Base-by-base conservation (phyloP, 2,797 vertebrate species). In the Danio aesculapii region DNA sequence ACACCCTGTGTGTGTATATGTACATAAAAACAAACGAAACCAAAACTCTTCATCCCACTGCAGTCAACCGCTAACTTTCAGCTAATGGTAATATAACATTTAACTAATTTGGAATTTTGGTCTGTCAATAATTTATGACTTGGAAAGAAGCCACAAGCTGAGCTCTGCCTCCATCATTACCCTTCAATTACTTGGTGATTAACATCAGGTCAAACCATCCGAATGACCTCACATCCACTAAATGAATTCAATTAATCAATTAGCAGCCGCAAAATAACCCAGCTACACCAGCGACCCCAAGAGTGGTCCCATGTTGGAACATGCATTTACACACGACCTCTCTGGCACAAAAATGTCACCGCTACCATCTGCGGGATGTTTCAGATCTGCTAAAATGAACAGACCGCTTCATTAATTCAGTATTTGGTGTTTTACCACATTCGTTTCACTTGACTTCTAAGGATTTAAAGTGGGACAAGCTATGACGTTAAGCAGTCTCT, bases 191-290 rank as follows among this genome's bases (percentile, higher is more conserved):
- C 82, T 2, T 70, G 84, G 86, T 92, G 92, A 94, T 93, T 93
- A 93, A 92, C 81, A 84, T 53, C 49, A 57, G 89, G 90, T 90
- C 89, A 88, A 86, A 87, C 84, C 16, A 79, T 84, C 85, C 69
- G 80, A 79, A 87, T 88, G 92, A 92, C 93, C 91, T 89, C 89
- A 84, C 81, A 86, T 82, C 83, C 87, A 63, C 75, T 41, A 89
- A 90, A 92, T 91, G 83, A 90, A 89, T 90, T 93, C 83, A 90
- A 84, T 75, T 21, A 74, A 93, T 93, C 92, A 86, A 91, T 93
- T 88, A 84, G 59, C 70, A 50, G 73, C 64, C 13, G 14, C 74
- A 81, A 82, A 84, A 61, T 43, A 80, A 73, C 79, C 58, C 7
- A 62, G n/a, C 75, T 63, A 57, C 8, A 52, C 41, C 43, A 50